Evolutionary conservation across 2,888 invertebrate genomes (phyloP).

Genomic region (Eudasyphora cyanicolor): DNA sequence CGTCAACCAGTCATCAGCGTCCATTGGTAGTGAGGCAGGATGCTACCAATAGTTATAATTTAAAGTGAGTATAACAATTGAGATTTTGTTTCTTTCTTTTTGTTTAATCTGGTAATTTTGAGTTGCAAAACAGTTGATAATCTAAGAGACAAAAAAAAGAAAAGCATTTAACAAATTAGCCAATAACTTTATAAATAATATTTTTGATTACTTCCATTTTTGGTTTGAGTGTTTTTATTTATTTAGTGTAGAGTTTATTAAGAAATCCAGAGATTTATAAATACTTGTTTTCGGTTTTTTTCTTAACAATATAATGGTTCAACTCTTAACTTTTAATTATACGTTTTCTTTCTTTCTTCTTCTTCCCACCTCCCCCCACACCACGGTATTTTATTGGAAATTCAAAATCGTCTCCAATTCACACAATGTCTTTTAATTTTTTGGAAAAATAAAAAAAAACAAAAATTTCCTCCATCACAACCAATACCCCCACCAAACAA

Average conservation of each 20-base stretch:
- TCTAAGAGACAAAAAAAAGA: no score
- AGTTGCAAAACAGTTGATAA: not conserved
- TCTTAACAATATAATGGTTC: conserved; percentile 35
- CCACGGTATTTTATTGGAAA: conserved; percentile 1
- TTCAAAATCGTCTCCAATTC: not conserved
- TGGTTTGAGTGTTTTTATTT: not conserved
- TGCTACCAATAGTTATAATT: conserved; percentile 89
- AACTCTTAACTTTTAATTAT: conserved; percentile 59
- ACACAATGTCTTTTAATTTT: conserved; percentile 42
- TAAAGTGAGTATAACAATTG: conserved; percentile 87
- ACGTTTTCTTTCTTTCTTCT: conserved; percentile 57
- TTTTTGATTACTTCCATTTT: not conserved
- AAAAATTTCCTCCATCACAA: conserved; percentile 44
- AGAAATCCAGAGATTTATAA: conserved; percentile 2
- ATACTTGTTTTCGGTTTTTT: not conserved
- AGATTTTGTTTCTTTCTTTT: not conserved
- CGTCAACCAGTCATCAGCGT: conserved; percentile 78
- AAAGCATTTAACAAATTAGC: conserved; percentile 33
- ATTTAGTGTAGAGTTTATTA: conserved; percentile 20
- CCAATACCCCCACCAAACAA: not conserved
- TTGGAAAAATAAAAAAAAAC: conserved; percentile 19
- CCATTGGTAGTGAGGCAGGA: conserved; percentile 87
- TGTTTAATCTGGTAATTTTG: conserved; percentile 42
- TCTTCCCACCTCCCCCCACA: not conserved
- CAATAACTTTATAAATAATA: conserved; percentile 4